phyloP scores from a whole-genome alignment of 1,140 invertebrate species.

The Drosophila saltans region DNA sequence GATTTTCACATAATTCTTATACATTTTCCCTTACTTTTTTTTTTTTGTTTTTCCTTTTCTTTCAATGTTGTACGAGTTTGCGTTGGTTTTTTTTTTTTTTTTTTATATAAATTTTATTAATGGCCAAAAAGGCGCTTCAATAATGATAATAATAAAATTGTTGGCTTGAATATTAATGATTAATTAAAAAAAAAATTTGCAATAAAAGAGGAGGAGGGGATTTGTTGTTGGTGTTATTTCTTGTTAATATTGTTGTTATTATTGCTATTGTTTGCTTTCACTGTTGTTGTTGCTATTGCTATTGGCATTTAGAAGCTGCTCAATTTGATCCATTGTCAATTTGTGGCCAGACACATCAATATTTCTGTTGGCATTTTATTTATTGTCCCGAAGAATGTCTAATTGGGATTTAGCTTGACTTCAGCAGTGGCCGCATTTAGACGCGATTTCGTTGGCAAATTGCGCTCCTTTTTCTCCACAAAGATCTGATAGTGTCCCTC shows the following conservation, averaged over 20 bases:
- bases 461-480: constrained; percentile 78
- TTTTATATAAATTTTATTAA: constrained; percentile 52
- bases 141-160: constrained; percentile 34
- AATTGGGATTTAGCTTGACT: constrained; percentile 82
- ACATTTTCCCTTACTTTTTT: constrained; percentile 21
- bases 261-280: constrained; percentile 3
- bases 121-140: constrained; percentile 50
- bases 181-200: constrained; percentile 38
- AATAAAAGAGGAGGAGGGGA: background rate
- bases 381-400: constrained; percentile 19
- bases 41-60: constrained; percentile 15
- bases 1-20: constrained; percentile 33
- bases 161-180: constrained; percentile 38
- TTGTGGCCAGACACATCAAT: background rate
- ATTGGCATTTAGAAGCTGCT: constrained; percentile 21
- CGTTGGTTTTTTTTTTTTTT: constrained; percentile 38
- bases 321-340: constrained; percentile 57
- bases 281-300: constrained; percentile 4
- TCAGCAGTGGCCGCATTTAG: constrained; percentile 74
- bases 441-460: constrained; percentile 70
- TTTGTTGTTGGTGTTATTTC: background rate
- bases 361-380: background rate
- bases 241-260: constrained; percentile 6
- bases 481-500: constrained; percentile 79
- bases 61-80: constrained; percentile 16